Percentiles rank a stretch among this genome's conserved stretches.
Conservation (phyloP, 1,140 invertebrate genomes). For the Bathynomus jamesi region DNA sequence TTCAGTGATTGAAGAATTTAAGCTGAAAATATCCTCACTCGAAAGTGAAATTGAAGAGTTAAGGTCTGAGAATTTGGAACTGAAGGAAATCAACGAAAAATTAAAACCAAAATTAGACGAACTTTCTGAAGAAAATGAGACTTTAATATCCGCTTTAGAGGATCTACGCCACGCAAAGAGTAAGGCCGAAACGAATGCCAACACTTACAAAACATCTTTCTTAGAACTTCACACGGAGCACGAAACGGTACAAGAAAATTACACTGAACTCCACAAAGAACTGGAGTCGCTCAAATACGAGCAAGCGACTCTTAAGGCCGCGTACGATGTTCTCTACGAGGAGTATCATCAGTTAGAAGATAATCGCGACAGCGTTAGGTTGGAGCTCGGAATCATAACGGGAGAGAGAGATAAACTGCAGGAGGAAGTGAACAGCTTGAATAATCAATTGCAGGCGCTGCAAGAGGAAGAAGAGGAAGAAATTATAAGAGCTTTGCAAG, state of each 20-base stretch:
- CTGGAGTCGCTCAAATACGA: conserved; percentile 21
- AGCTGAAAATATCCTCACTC: conserved; percentile 4
- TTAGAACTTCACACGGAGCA: conserved; percentile 30
- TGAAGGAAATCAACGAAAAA: conserved; percentile 15
- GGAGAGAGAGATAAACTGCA: conserved; percentile 30
- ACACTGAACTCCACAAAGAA: conserved; percentile 23
- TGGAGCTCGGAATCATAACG: conserved; percentile 25
- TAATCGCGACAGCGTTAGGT: conserved; percentile 23
- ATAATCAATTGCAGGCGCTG: conserved; percentile 27
- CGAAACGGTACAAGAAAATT: conserved; percentile 23
- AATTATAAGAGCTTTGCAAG: conserved; percentile 33
- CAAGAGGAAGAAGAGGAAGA: conserved; percentile 35
- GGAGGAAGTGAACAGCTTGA: conserved; percentile 29
- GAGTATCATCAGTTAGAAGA: conserved; percentile 32
- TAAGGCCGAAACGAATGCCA: conserved; percentile 22
- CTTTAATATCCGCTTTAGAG: conserved; percentile 21
- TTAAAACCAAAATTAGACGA: conserved; percentile 23
- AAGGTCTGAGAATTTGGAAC: conserved; percentile 25
- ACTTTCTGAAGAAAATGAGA: conserved; percentile 21
- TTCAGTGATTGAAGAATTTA: conserved; percentile 13
- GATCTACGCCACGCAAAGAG: conserved; percentile 20
- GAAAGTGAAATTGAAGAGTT: conserved; percentile 16
- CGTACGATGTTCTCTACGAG: conserved; percentile 29
- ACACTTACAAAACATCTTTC: conserved; percentile 26
- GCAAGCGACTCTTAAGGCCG: conserved; percentile 26